Conservation (phyloP, 2,113 vertebrate genomes). For the Festucalex cinctus region DNA sequence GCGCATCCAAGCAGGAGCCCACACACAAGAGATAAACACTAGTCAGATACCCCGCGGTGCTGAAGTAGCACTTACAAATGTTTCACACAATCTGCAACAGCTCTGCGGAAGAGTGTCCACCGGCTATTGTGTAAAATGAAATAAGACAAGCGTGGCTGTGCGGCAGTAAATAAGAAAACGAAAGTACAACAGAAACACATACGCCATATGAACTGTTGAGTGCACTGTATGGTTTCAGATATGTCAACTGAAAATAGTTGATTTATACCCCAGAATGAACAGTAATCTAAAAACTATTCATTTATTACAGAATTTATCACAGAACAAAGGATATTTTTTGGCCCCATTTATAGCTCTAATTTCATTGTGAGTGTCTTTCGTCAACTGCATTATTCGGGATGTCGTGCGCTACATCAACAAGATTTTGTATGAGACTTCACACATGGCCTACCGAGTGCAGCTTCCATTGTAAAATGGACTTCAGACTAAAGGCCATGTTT, state of each 20-base stretch:
- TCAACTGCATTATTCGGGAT: too few species aligned
- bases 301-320: too few species aligned
- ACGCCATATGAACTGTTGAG: slow-evolving; percentile 22
- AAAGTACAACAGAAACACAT: slow-evolving; percentile 22
- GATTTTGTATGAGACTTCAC: slow-evolving; percentile 19
- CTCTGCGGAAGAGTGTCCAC: neutral
- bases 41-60: neutral
- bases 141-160: slow-evolving; percentile 3
- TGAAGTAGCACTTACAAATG: slow-evolving; percentile 4
- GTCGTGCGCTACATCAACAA: too few species aligned
- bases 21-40: neutral
- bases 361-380: too few species aligned
- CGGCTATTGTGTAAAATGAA: slow-evolving; percentile 15
- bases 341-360: too few species aligned
- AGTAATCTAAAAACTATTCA: too few species aligned
- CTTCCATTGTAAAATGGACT: slow-evolving; percentile 52
- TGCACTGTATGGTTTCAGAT: slow-evolving; percentile 21
- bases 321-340: too few species aligned
- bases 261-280: too few species aligned
- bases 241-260: neutral
- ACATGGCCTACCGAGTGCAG: slow-evolving; percentile 31
- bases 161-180: slow-evolving; percentile 31
- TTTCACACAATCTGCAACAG: slow-evolving; percentile 1
- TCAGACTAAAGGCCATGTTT: slow-evolving; percentile 65
- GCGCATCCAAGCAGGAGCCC: neutral